Percentiles rank a stretch among this genome's conserved stretches.
Evolutionary conservation across 30 jellyfish, hydroid and myxozoan genomes (phyloP).

Genomic region (Hydractinia echinata): DNA sequence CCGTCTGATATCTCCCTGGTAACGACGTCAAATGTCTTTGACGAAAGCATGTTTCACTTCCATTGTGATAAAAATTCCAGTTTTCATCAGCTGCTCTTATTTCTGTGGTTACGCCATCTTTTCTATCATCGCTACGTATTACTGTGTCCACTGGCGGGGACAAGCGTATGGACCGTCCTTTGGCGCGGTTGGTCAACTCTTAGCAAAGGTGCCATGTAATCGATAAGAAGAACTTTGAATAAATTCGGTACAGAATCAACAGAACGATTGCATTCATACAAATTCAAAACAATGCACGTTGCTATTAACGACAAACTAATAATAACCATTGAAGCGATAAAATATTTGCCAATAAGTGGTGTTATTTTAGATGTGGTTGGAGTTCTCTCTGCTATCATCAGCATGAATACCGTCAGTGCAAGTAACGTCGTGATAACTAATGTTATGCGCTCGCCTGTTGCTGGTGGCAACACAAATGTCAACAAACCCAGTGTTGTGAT

Average conservation of each 20-base stretch:
- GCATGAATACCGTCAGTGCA: slow-evolving; percentile 91
- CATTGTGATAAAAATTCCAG: not conserved
- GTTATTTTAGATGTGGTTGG: slow-evolving; percentile 88
- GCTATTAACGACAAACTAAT: slow-evolving; percentile 84
- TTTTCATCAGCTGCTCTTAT: not conserved
- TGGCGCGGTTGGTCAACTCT: slow-evolving; percentile 34
- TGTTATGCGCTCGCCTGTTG: slow-evolving; percentile 94
- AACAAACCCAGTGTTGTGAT: slow-evolving; percentile 74
- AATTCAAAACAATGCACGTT: slow-evolving; percentile 72
- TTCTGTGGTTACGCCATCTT: slow-evolving; percentile 8
- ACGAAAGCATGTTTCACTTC: slow-evolving; percentile 4
- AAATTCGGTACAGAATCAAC: slow-evolving; percentile 69
- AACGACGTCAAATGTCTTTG: slow-evolving; percentile 24
- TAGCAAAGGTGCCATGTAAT: slow-evolving; percentile 73
- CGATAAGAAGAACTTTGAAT: slow-evolving; percentile 51
- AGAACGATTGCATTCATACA: slow-evolving; percentile 69
- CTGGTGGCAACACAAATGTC: slow-evolving; percentile 87
- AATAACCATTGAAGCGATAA: slow-evolving; percentile 88
- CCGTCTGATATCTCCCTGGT: slow-evolving; percentile 78
- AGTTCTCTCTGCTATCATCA: slow-evolving; percentile 85
- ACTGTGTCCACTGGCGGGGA: slow-evolving; percentile 5
- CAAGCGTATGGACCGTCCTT: not conserved
- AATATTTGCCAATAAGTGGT: slow-evolving; percentile 76
- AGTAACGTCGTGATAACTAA: slow-evolving; percentile 78
- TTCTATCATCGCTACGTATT: not conserved